These are phyloP conservation scores for Drosophila malerkotliana DNA, from an alignment of 1,140 invertebrate species.

Conservation along the genomic window DNA sequence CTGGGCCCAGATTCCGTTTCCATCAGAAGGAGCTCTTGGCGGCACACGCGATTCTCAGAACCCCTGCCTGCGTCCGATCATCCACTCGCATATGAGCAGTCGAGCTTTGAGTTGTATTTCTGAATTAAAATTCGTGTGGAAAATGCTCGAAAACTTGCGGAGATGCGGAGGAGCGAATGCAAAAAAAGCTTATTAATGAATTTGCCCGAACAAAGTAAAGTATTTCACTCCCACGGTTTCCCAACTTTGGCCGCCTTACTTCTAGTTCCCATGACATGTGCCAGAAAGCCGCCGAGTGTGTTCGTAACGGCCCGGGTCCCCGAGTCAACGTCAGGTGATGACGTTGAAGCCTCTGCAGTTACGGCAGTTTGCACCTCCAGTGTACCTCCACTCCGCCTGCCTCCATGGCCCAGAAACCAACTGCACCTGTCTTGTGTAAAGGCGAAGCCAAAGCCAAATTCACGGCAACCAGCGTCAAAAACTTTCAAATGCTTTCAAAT, in stretches of 20 bases:
- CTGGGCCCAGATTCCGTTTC: constrained; percentile 14
- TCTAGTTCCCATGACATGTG: constrained; percentile 78
- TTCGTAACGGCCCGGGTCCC: constrained; percentile 26
- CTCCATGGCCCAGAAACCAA: background rate
- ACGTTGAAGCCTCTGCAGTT: constrained; percentile 26
- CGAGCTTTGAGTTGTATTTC: background rate
- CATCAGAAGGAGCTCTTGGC: constrained; percentile 22
- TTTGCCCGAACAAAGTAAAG: constrained; percentile 73
- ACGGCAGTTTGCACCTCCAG: constrained; percentile 11
- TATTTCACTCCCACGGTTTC: constrained; percentile 78
- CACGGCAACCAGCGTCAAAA: constrained; percentile 58
- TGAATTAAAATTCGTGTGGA: constrained; percentile 52
- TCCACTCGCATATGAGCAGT: background rate
- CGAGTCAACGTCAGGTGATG: constrained; percentile 61
- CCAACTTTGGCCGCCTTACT: constrained; percentile 54
- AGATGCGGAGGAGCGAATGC: constrained; percentile 12
- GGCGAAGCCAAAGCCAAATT: constrained; percentile 6
- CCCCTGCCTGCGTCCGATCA: constrained; percentile 4
- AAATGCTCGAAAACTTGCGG: background rate
- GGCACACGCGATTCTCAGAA: constrained; percentile 30
- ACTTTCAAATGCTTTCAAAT: constrained; percentile 78
- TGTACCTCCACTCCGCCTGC: background rate
- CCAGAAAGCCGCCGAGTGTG: constrained; percentile 35
- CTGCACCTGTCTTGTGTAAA: background rate
- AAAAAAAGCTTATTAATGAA: constrained; percentile 72